Conservation (phyloP, 1,140 invertebrate species). For the Augochlora pura region DNA sequence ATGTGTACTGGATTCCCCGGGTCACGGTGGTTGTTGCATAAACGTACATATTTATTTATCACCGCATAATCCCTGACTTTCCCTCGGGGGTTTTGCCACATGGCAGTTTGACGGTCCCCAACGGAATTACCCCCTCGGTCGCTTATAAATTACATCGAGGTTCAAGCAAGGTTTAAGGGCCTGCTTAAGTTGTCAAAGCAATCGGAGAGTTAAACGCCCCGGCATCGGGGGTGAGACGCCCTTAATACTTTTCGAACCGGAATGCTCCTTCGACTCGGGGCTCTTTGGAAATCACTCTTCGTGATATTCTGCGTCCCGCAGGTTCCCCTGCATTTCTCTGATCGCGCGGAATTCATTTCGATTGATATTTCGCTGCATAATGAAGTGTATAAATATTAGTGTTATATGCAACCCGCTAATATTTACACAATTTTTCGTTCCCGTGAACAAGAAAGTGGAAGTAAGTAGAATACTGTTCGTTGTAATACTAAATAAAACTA, state of each 20-base stretch:
- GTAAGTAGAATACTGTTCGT: too few relatives aligned
- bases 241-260: constrained; percentile 75
- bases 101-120: constrained; percentile 77
- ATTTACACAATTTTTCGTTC: too few relatives aligned
- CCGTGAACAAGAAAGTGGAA: too few relatives aligned
- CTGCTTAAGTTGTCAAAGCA: constrained; percentile 79
- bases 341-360: too few relatives aligned
- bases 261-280: constrained; percentile 27
- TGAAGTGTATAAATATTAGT: too few relatives aligned
- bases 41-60: constrained; percentile 78
- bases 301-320: background rate
- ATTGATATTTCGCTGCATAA: too few relatives aligned
- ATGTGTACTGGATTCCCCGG: constrained; percentile 62
- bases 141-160: constrained; percentile 78
- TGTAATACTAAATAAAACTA: too few relatives aligned
- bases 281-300: constrained; percentile 17
- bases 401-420: too few relatives aligned
- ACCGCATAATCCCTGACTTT: constrained; percentile 79
- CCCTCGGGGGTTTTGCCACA: constrained; percentile 75
- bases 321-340: background rate
- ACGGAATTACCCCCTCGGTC: constrained; percentile 59
- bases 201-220: constrained; percentile 75
- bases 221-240: constrained; percentile 51
- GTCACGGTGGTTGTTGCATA: constrained; percentile 73
- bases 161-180: constrained; percentile 77